Evolutionary conservation across 1,140 invertebrate genomes (phyloP).

Genomic region (Ostrea denselamellosa): DNA sequence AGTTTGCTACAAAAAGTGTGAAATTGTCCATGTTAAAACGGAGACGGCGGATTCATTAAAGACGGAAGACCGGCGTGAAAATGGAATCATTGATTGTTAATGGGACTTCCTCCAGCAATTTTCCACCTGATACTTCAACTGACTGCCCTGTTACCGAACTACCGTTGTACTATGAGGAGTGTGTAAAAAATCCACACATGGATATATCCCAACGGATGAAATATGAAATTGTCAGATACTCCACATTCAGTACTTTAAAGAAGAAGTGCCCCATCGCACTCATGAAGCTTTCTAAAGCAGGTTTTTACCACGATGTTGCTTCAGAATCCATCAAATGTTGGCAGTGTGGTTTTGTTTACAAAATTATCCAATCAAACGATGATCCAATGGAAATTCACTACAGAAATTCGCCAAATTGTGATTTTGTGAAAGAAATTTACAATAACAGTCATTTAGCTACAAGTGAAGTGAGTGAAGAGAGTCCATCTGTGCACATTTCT

Average conservation of each 20-base stretch:
- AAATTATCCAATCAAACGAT: not conserved
- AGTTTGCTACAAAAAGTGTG: no score
- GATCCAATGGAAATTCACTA: slow-evolving; percentile 4
- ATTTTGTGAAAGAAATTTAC: not conserved
- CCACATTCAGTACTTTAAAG: not conserved
- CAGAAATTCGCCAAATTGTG: not conserved
- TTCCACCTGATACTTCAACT: not conserved
- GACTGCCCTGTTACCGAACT: not conserved
- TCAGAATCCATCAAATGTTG: not conserved
- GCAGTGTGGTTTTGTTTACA: not conserved
- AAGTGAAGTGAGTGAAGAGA: not conserved
- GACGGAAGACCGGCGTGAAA: no score
- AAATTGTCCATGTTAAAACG: no score
- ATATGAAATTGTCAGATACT: slow-evolving; percentile 2
- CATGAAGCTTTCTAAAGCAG: slow-evolving; percentile 2
- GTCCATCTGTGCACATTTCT: not conserved
- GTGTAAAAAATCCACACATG: slow-evolving; percentile 14
- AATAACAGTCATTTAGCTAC: not conserved
- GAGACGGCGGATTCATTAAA: no score
- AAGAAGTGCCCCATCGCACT: not conserved
- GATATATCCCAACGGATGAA: not conserved
- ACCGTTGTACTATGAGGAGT: not conserved
- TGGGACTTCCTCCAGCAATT: no score
- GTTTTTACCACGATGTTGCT: not conserved
- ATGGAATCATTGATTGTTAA: no score